Percentiles rank a stretch among this genome's conserved stretches.
Evolutionary conservation across 2,113 vertebrate species (phyloP).

Genomic region (Mastomys natalensis): DNA sequence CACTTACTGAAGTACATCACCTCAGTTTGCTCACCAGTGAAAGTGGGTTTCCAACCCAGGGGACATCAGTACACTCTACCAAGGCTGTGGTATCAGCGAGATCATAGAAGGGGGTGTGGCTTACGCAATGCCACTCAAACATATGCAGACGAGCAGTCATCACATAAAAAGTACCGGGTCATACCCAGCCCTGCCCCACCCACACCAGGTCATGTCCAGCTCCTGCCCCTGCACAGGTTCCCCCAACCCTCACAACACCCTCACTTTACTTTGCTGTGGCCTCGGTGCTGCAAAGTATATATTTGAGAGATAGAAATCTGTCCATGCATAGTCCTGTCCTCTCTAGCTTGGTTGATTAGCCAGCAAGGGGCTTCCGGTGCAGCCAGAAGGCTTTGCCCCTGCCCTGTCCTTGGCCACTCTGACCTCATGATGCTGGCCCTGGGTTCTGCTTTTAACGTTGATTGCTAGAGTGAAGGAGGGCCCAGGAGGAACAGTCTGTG

Average conservation of each 20-base stretch:
- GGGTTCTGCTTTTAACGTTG: neutral
- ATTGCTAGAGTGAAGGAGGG: neutral
- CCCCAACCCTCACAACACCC: neutral
- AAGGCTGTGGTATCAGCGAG: neutral
- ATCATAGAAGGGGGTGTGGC: neutral
- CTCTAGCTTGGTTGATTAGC: neutral
- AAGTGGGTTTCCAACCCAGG: neutral
- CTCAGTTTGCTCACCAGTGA: neutral
- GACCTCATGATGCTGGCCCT: neutral
- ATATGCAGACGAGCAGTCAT: fast-evolving
- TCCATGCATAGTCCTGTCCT: neutral
- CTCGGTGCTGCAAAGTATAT: neutral
- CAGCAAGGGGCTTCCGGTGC: neutral
- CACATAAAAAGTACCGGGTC: neutral
- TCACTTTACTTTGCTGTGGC: neutral
- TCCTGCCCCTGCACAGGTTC: neutral
- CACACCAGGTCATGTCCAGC: neutral
- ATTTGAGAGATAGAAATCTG: neutral
- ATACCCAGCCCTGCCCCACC: fast-evolving
- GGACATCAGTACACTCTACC: neutral
- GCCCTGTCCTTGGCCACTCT: neutral
- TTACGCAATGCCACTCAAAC: neutral
- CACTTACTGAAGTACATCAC: neutral
- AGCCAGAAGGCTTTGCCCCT: neutral
- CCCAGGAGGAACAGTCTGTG: neutral